phyloP scores from a whole-genome alignment of 2,888 invertebrate genomes.

The Scaptomyza cyrtandrae region DNA sequence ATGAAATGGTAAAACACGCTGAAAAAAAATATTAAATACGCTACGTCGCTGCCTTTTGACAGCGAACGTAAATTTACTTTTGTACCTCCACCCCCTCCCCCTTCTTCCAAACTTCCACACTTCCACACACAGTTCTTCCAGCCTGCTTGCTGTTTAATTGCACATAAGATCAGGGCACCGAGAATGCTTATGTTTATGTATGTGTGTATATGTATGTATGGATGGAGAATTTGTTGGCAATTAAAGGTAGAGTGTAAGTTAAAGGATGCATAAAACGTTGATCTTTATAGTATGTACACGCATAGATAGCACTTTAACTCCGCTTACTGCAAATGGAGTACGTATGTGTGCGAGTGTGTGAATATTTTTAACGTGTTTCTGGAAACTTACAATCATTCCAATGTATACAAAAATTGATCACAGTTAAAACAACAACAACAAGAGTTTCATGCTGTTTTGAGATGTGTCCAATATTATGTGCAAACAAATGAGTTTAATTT shows the following conservation, averaged over 20 bases:
- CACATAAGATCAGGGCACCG: constrained; percentile 61
- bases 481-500: constrained; percentile 63
- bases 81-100: constrained; percentile 37
- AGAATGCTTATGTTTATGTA: constrained; percentile 40
- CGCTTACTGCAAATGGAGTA: constrained; percentile 37
- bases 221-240: constrained; percentile 72
- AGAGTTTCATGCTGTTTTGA: constrained; percentile 14
- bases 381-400: constrained; percentile 34
- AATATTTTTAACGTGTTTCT: constrained; percentile 48
- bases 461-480: constrained; percentile 24
- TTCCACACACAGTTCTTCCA: constrained; percentile 3
- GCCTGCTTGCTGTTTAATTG: constrained; percentile 66
- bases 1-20: constrained; percentile 83
- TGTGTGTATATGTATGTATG: constrained; percentile 43
- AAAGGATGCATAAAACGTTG: constrained; percentile 80
- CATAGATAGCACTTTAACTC: constrained; percentile 37
- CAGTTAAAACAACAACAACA: not conserved
- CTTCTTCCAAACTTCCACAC: not conserved
- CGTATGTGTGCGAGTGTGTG: constrained; percentile 6
- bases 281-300: constrained; percentile 68
- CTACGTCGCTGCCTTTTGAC: constrained; percentile 82
- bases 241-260: constrained; percentile 82
- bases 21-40: constrained; percentile 83
- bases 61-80: constrained; percentile 83
- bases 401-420: not conserved